Evolutionary conservation across 2,113 vertebrate species (phyloP).

Genomic region (Dendrocopos noguchii): DNA sequence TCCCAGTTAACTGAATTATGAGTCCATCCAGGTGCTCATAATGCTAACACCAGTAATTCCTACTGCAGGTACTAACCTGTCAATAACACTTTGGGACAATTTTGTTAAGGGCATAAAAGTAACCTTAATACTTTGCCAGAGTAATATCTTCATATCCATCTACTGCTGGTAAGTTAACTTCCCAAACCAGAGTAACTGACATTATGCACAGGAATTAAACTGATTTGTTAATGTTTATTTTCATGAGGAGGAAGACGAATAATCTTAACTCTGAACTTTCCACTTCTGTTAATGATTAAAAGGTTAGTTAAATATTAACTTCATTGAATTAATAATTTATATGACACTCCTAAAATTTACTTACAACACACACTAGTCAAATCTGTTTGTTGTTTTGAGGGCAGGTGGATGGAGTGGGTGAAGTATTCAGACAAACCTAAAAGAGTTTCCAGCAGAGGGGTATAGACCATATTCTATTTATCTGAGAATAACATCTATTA

Average conservation of each 20-base stretch:
- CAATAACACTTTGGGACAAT: not conserved
- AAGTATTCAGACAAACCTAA: slow-evolving; percentile 29
- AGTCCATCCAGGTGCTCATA: not conserved
- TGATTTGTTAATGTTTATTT: slow-evolving; percentile 51
- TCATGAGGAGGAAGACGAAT: not conserved
- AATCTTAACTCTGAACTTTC: slow-evolving; percentile 52
- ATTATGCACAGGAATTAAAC: not conserved
- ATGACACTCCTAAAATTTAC: slow-evolving; percentile 41
- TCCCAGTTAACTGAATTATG: not conserved
- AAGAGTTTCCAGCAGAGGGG: not conserved
- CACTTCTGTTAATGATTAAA: slow-evolving; percentile 50
- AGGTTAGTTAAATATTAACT: slow-evolving; percentile 53
- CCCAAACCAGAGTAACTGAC: not conserved
- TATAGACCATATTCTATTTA: not conserved
- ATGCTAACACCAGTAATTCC: not conserved
- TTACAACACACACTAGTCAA: not conserved
- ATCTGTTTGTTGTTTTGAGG: slow-evolving; percentile 7
- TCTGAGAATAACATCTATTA: slow-evolving; percentile 47
- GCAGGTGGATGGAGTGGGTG: not conserved
- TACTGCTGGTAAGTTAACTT: not conserved
- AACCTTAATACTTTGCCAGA: not conserved
- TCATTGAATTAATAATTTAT: slow-evolving; percentile 51
- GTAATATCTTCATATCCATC: not conserved
- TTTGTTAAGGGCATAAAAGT: not conserved
- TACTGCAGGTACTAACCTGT: not conserved